Evolutionary conservation across 2,113 vertebrate species (phyloP), one percentile per base, ranked within the genome.

Genomic region (Pardalotus punctatus): DNA sequence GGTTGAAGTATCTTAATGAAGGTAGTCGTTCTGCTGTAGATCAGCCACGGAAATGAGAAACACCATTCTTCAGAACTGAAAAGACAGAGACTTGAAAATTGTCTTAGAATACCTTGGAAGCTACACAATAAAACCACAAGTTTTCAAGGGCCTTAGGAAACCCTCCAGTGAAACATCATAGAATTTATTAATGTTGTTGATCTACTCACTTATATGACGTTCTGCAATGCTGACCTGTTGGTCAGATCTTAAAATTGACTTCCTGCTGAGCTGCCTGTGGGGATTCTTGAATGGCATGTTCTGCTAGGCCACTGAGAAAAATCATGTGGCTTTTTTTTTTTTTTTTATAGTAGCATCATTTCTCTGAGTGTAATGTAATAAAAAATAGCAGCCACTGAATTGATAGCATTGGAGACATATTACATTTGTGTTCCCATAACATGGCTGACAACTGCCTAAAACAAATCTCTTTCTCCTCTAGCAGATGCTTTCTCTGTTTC

Each of bases 391-490:
- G 58, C 13, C 33, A 31, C 21, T 48, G 21, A 91, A 40, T 31
- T 71, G 22, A 16, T 97, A 96, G 91, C 40, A 56, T 50, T 22
- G 20, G 60, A 81, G 31, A 76, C 54, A 22, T 48, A 40, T 27
- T 31, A 38, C 7, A 38, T 66, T 86, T 36, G 5, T 93, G n/a
- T 64, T 42, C 19, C 48, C 78, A 33, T 96, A 99, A 98, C 45
- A 97, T 98, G 79, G 90, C 96, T 23, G 96, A 97, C 14, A 98
- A 81, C 97, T 99, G 20, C 98, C 98, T 0, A 71, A 45, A 76
- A 97, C 96, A 86, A 99, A 99, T 93, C 81, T 97, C 16, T 90
- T 98, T 48, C 97, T 99, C 64, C 96, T 99, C 79, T 98, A 98
- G 81, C 87, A 98, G 65, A 92, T 99, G 12, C 60, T 98, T 81